phyloP scores from a whole-genome alignment of 2,113 vertebrate genomes.

The Mionectes macconnelli region DNA sequence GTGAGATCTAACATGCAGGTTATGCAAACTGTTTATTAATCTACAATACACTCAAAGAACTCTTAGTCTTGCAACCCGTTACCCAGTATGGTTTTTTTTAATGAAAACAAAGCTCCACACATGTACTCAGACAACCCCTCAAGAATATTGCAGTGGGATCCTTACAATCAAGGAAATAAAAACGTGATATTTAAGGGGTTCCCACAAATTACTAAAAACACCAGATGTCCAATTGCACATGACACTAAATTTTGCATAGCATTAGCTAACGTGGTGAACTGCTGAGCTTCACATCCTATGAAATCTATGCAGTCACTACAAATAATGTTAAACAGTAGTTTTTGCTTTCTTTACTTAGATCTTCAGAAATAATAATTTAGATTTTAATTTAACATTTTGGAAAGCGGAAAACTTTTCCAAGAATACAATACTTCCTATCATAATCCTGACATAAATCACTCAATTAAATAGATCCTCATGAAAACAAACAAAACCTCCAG shows the following conservation, averaged over 20 bases:
- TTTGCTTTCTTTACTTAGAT: neutral
- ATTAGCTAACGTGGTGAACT: neutral
- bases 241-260: neutral
- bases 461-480: neutral
- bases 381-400: neutral
- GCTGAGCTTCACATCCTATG: neutral
- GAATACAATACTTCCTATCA: neutral
- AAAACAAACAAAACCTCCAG: neutral
- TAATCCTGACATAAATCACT: neutral
- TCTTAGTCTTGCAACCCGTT: neutral
- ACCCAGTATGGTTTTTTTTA: neutral
- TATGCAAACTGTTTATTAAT: neutral
- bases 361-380: neutral
- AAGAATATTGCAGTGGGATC: neutral
- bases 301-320: neutral
- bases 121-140: neutral
- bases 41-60: neutral
- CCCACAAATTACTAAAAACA: neutral
- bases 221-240: neutral
- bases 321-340: neutral
- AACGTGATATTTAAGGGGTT: neutral
- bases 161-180: neutral
- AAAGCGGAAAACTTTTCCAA: neutral
- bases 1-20: neutral
- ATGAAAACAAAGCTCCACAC: neutral